These are phyloP conservation scores for Peucedramus taeniatus DNA, from an alignment of 2,113 vertebrate genomes.

Conservation along the genomic window DNA sequence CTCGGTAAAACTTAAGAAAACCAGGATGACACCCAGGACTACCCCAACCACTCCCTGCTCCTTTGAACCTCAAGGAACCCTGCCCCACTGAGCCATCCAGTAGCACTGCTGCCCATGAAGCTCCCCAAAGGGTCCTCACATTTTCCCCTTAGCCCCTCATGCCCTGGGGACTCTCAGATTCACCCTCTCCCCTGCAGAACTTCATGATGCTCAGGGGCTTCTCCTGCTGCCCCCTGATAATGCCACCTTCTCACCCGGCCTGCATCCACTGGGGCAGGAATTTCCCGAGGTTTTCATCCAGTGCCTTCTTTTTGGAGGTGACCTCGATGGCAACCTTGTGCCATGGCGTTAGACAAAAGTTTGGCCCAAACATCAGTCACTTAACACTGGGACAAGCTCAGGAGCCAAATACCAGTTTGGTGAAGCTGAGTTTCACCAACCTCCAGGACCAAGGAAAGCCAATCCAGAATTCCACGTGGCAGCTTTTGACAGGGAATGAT, in stretches of 20 bases:
- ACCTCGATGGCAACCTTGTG: neutral
- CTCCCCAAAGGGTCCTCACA: neutral
- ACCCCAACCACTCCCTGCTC: neutral
- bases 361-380: neutral
- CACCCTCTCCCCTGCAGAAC: neutral
- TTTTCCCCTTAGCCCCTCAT: neutral
- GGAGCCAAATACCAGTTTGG: neutral
- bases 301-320: neutral
- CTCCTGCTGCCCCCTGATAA: neutral
- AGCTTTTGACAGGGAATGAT: neutral
- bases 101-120: neutral
- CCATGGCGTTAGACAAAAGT: neutral
- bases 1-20: too few relatives aligned
- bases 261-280: neutral
- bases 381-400: neutral
- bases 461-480: neutral
- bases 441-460: neutral
- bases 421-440: neutral
- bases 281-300: neutral
- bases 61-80: neutral
- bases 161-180: neutral
- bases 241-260: neutral
- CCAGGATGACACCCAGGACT: too few relatives aligned
- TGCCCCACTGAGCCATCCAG: neutral
- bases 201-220: neutral